Base-by-base conservation (phyloP, 2,888 invertebrate genomes). In the Halictus quadricinctus region DNA sequence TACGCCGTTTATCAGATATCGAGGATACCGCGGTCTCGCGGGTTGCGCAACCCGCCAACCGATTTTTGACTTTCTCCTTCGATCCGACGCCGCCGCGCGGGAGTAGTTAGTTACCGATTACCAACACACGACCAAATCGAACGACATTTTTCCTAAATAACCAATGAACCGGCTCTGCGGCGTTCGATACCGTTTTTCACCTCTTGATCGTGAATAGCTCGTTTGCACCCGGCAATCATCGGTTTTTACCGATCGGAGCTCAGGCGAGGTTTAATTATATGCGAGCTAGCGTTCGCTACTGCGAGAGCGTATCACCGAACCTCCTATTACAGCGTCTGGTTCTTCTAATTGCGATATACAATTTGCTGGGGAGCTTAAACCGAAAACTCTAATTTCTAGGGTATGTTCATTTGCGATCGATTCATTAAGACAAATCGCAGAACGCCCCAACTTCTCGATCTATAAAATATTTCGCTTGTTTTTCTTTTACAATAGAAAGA, bases 51-150 rank as follows among this genome's bases (percentile, higher is more conserved):
- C 36, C 66, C 66, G 66, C 36, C 66, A 25, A 60, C 18, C 29
- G 66, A 66, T 66, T 66, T 66, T 66, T 66, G 15, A 66, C 66
- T 66, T 66, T 66, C 66, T 36, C 66, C 66, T 66, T 66, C 66
- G 66, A 66, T 66, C 36, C 18, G 15, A 18, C 36, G n/a, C 4
- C n/a, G 36, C 8, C 25, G 25, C 25, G 60, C 25, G 25, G 13
- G 60, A 15, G 29, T 25, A 64, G 64, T 64, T 64, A 29, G 64
- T 29, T 64, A 21, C 36, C 66, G 36, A 66, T 66, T 36, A 66
- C 66, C 36, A 36, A 8, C 36, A 8, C 64, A 18, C 29, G 29
- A 66, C 66, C 36, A 36, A 66, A 66, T 36, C 29, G 66, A 29
- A 18, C 64, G 66, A 66, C 36, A 66, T 36, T 36, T 66, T 66